Base-by-base conservation (phyloP, 2,113 vertebrate species). In the Sander lucioperca region DNA sequence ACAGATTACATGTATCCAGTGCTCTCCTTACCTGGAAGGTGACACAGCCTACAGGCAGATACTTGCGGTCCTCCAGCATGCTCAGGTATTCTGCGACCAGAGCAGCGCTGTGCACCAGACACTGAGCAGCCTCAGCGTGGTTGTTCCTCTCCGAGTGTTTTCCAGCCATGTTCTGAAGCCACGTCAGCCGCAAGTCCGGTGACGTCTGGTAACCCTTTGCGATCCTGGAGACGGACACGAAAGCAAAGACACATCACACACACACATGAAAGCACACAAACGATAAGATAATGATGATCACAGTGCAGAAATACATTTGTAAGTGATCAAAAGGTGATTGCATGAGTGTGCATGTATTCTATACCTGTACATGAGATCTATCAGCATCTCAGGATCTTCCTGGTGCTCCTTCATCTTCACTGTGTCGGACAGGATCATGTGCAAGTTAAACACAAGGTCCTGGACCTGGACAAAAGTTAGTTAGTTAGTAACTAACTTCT, bases 401-500 rank as follows among this genome's bases (percentile, higher is more conserved):
- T 99, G 98, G 85, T 99, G 98, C 76, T 99, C 98, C 93, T 99
- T 99, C 98, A 99, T 99, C 93, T 99, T 99, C 59, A 99, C 98
- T 1, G 98, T 99, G 92, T 99, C 98, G 0, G 98, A 99, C 7
- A 99, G 96, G 92, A 99, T 99, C 98, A 99, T 99, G 74, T 99
- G 98, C 75, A 99, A 96, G 91, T 99, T 99, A 90, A 99, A 99
- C 58, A 99, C 98, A 54, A 99, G 95, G 93, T 99, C 98, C 83
- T 99, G 98, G 58, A 99, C 98, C 98, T 99, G 88, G 61, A 89
- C 92, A 47, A 45, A 23, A 8, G 39, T 30, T 47, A 9, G n/a
- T n/a, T n/a, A n/a, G n/a, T n/a, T n/a, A n/a, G n/a, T n/a, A n/a
- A n/a, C n/a, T n/a, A n/a, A n/a, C n/a, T n/a, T n/a, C n/a, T n/a